Evolutionary conservation across 2,797 vertebrate species (phyloP).

Genomic region (Falco biarmicus): DNA sequence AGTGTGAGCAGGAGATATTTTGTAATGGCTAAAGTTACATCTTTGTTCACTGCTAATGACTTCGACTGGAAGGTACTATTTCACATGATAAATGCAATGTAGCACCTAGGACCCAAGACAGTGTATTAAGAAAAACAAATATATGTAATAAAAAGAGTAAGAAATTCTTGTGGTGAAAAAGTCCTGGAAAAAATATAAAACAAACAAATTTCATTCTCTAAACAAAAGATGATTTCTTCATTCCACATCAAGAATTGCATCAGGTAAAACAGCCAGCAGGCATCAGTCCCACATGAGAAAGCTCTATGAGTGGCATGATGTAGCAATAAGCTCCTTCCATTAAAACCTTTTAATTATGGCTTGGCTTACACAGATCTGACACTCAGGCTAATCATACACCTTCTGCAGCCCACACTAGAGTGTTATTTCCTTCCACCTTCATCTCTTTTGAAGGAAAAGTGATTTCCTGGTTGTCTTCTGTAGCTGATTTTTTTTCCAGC

Average conservation of each 20-base stretch:
- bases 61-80: background rate
- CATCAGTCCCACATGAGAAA: background rate
- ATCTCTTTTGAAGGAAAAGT: background rate
- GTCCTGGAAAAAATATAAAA: background rate
- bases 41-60: background rate
- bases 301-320: background rate
- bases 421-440: background rate
- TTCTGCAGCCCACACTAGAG: background rate
- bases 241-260: background rate
- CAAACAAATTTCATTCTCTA: background rate
- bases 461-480: background rate
- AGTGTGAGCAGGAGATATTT: background rate
- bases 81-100: background rate
- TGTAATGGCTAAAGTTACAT: background rate
- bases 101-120: background rate
- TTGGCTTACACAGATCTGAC: background rate
- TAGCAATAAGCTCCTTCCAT: background rate
- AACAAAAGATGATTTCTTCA: background rate
- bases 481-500: accelerated
- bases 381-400: background rate
- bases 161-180: background rate
- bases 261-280: background rate
- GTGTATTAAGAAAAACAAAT: background rate
- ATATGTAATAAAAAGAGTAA: background rate
- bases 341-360: background rate